Percentiles rank a stretch among this genome's conserved stretches.
phyloP scores from a whole-genome alignment of 2,888 invertebrate genomes.

The Cheilosia soror region DNA sequence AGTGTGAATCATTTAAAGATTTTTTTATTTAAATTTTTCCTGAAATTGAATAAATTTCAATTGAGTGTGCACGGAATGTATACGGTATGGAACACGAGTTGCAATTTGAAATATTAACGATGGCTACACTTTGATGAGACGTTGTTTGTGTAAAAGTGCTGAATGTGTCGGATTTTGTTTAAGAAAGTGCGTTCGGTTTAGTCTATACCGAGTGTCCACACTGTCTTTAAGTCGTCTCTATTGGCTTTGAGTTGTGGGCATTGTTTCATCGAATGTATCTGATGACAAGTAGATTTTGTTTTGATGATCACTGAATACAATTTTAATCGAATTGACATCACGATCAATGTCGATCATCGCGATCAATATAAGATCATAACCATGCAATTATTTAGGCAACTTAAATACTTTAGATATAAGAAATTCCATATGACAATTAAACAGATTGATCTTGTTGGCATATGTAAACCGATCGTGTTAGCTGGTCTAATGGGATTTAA shows the following conservation, averaged over 20 bases:
- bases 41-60: conserved; percentile 13
- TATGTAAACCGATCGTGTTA: too few species aligned
- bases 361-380: too few species aligned
- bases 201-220: background rate
- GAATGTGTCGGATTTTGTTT: conserved; percentile 2
- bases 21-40: background rate
- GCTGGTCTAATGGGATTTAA: too few species aligned
- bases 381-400: too few species aligned
- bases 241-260: background rate
- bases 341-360: too few species aligned
- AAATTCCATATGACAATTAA: too few species aligned
- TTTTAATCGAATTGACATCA: too few species aligned
- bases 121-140: background rate
- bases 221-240: background rate
- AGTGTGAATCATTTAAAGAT: conserved; percentile 24
- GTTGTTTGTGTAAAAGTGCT: background rate
- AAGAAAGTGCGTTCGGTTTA: background rate
- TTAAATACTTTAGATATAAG: too few species aligned
- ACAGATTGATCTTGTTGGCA: too few species aligned
- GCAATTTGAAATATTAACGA: conserved; percentile 15
- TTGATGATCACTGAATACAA: too few species aligned
- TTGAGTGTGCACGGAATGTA: conserved; percentile 22
- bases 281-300: too few species aligned
- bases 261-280: too few species aligned
- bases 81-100: conserved; percentile 25